These are phyloP conservation scores for Hecatera dysodea DNA, from an alignment of 2,888 invertebrate genomes.

Conservation along the genomic window DNA sequence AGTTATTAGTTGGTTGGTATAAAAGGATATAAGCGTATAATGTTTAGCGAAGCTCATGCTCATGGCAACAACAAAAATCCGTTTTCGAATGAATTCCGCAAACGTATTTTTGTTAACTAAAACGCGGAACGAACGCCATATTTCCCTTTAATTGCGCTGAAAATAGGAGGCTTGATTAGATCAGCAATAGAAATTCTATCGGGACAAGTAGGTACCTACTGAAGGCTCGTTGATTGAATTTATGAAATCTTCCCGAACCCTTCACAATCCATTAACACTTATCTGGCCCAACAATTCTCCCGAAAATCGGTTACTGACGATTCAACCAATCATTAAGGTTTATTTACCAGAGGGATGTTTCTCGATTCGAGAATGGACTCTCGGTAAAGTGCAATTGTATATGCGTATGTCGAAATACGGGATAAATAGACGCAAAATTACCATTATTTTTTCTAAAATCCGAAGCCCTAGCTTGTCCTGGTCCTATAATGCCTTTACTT, in stretches of 20 bases:
- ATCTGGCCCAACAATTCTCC: slow-evolving; percentile 47
- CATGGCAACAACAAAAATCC: no score
- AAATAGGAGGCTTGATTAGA: slow-evolving; percentile 29
- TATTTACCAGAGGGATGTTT: slow-evolving; percentile 25
- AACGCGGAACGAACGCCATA: no score
- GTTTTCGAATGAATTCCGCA: no score
- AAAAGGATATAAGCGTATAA: no score
- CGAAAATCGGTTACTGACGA: slow-evolving; percentile 50
- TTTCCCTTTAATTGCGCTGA: background rate
- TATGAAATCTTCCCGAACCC: slow-evolving; percentile 44
- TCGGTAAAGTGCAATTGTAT: no score
- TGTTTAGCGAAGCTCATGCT: no score
- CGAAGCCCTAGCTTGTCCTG: no score
- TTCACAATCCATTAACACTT: slow-evolving; percentile 51
- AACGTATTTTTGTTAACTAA: background rate
- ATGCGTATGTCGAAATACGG: background rate
- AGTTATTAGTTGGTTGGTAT: no score
- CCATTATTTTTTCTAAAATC: no score
- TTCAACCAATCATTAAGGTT: slow-evolving; percentile 47
- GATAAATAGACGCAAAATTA: no score
- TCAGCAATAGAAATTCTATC: slow-evolving; percentile 37
- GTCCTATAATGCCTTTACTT: no score
- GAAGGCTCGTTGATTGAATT: slow-evolving; percentile 46
- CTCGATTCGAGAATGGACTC: background rate
- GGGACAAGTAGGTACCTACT: slow-evolving; percentile 7